phyloP scores from a whole-genome alignment of 2,797 vertebrate species.

The Hyperoplus lanceolatus region DNA sequence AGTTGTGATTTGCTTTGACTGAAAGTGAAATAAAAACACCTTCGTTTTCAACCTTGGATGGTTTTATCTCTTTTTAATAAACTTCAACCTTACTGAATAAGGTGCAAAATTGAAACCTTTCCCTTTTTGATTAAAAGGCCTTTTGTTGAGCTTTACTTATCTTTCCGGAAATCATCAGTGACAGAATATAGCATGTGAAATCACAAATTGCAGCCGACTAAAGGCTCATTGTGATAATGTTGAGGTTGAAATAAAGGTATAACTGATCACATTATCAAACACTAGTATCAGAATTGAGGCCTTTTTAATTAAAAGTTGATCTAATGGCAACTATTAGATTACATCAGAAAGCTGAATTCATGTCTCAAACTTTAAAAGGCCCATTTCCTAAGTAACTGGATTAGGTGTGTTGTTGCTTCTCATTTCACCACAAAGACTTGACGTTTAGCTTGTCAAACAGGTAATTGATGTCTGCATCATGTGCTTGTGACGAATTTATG shows the following conservation, averaged over 20 bases:
- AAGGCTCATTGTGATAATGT: conserved; percentile 9
- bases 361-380: neutral
- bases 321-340: conserved; percentile 5
- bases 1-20: conserved; percentile 21
- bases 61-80: conserved; percentile 15
- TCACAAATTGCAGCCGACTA: neutral
- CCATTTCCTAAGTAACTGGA: neutral
- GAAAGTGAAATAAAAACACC: conserved; percentile 54
- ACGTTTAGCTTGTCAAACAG: neutral
- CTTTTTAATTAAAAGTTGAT: neutral
- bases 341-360: neutral
- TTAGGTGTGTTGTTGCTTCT: neutral
- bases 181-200: conserved; percentile 11
- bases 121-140: conserved; percentile 25
- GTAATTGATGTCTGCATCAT: neutral
- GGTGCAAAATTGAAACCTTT: conserved; percentile 1
- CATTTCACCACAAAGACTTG: neutral
- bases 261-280: conserved; percentile 14
- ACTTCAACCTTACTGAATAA: neutral
- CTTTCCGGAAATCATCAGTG: conserved; percentile 2
- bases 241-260: conserved; percentile 13
- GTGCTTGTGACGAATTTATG: neutral
- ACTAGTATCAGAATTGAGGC: neutral
- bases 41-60: neutral
- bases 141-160: neutral